Base-by-base conservation (phyloP, 2,888 invertebrate species). In the Anoncus sp. region DNA sequence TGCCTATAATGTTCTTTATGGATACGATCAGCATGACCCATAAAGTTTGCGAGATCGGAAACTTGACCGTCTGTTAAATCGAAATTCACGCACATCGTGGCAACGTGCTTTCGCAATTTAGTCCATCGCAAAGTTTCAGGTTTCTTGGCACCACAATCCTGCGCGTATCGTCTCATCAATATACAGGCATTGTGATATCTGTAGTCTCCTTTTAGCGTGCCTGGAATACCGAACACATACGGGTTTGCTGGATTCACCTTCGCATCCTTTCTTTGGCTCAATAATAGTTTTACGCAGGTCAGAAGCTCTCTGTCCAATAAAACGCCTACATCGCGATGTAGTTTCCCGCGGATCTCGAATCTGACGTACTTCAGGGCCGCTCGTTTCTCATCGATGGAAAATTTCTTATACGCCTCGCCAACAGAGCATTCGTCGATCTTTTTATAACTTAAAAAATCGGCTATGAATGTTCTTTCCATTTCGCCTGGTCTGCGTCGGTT, bases 401-500 rank as follows among this genome's bases (percentile, higher is more conserved):
- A 60, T 43, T n/a, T 47, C 9, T 71, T 35, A 22, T 55, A 67
- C 16, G n/a, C 35, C 9, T 69, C 45, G 27, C 53, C 51, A 14
- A 43, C 20, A 18, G 55, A 62, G 12, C 43, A 57, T 31, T 75
- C 31, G 12, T 40, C 31, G 43, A 77, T 57, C 24, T 20, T 18
- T 51, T 71, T 12, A n/a, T 24, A 22, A 40, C 47, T 69, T 20
- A 72, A 10, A 22, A 74, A 80, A 77, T 81, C 75, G 22, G 40
- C 27, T 12, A 81, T 59, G 18, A n/a, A 4, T 5, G 51, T 40
- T 16, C 74, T 20, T 65, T 83, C 75, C 1, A 63, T 70, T 69
- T 83, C 81, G 6, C 81, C 81, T 5, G 77, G 43, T 12, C 81
- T 6, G 9, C 83, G 76, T 35, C 81, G 55, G 59, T 83, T 83